Base-by-base conservation (phyloP, 1,140 invertebrate species). In the Stegodyphus dumicola region DNA sequence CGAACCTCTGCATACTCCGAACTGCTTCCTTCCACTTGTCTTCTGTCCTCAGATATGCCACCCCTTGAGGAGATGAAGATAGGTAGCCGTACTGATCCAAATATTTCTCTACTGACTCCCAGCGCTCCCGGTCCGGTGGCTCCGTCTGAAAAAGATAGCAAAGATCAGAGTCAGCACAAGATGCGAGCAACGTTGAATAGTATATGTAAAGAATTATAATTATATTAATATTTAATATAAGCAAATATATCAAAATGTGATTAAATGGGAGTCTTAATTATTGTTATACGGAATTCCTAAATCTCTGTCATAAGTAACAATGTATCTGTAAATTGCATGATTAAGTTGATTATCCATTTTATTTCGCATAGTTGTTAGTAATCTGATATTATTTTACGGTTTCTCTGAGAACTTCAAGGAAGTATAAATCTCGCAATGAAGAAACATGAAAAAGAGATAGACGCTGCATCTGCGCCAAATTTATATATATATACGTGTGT, bases 21-120 rank as follows among this genome's bases (percentile, higher is more conserved):
- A 99, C 94, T 75, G 96, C 96, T 89, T 95, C 93, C 88, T 92
- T 93, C 76, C 98, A 92, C 89, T 97, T 95, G 87, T 95, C 93
- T 88, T 96, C 95, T 53, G 94, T 94, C 87, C 95, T 92, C 78
- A 98, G 92, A 89, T 96, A 96, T 80, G 91, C 90, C 6, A 90
- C 88, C n/a, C 85, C 85, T 51, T 93, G 90, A 88, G 93, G 93
- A 66, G 94, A 94, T 89, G 94, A 92, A 75, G 94, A 94, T 88
- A 98, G 91, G 90, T 98, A 98, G 64, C 96, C 96, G 90, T 95
- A 98, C 88, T 93, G 93, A 91, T 94, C 94, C 87, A 98, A 92
- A 92, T 96, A 97, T 90, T 93, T 93, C 93, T 94, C 93, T 56
- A 94, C 95, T 88, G 89, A 90, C 90, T 91, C 90, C 73, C 85